Conservation (phyloP, 2,797 vertebrate genomes). For the Crenuchus spilurus region DNA sequence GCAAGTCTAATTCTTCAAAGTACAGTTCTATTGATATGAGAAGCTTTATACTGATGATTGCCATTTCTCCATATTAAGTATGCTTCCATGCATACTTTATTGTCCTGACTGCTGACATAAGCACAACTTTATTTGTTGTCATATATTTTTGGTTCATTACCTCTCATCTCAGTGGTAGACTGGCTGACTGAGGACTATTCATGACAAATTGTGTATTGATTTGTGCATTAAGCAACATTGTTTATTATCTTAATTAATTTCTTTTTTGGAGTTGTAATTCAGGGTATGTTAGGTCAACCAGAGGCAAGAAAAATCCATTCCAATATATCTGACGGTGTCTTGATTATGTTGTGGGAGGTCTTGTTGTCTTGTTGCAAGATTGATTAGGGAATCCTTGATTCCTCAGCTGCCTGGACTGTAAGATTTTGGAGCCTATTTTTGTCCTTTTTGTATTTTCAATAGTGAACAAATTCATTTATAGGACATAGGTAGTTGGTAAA, state of each 20-base stretch:
- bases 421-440: not conserved
- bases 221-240: constrained; percentile 9
- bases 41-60: no score
- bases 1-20: no score
- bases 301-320: constrained; percentile 37
- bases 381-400: constrained; percentile 23
- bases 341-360: constrained; percentile 21
- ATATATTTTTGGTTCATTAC: not conserved
- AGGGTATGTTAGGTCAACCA: not conserved
- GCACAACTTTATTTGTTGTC: no score
- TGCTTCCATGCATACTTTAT: no score
- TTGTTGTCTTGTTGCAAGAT: constrained; percentile 41
- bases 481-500: not conserved
- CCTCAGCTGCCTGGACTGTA: not conserved
- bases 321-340: constrained; percentile 46
- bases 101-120: no score
- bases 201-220: constrained; percentile 20
- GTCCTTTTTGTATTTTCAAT: not conserved
- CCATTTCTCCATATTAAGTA: no score
- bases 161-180: not conserved
- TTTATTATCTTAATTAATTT: constrained; percentile 37
- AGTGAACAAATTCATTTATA: not conserved
- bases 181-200: not conserved
- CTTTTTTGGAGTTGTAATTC: not conserved
- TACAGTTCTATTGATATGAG: no score